Evolutionary conservation across 2,888 invertebrate species (phyloP).

Genomic region (Andrena praecox): DNA sequence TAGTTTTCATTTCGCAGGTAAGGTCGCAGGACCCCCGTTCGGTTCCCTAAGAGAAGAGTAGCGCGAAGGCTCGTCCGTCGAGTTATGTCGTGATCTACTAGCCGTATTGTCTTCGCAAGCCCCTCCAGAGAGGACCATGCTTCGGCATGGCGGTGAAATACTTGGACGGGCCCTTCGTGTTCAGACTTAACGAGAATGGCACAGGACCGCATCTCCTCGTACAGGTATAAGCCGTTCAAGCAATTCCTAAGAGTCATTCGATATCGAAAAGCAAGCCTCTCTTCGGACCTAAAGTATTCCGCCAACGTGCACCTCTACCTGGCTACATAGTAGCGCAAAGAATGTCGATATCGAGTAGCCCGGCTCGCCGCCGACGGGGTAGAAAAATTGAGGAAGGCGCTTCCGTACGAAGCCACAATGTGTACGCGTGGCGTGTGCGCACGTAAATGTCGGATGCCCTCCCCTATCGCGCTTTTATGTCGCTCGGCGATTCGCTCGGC

Average conservation of each 20-base stretch:
- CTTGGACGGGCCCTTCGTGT: slow-evolving; percentile 90
- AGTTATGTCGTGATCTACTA: slow-evolving; percentile 14
- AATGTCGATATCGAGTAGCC: not conserved
- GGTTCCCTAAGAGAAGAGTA: not conserved
- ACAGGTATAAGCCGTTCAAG: slow-evolving; percentile 87
- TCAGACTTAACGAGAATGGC: slow-evolving; percentile 91
- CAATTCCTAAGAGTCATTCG: not conserved
- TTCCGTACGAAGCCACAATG: too few species aligned
- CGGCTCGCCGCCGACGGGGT: too few species aligned
- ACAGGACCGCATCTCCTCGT: slow-evolving; percentile 90
- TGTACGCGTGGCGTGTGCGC: too few species aligned
- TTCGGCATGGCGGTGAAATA: slow-evolving; percentile 74
- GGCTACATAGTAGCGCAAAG: too few species aligned
- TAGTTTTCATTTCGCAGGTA: not conserved
- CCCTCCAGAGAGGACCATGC: slow-evolving; percentile 52
- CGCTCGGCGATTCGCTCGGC: slow-evolving; percentile 67
- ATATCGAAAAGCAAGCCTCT: not conserved
- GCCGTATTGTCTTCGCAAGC: not conserved
- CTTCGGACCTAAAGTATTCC: not conserved
- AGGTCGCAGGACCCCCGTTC: not conserved
- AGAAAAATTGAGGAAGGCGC: too few species aligned
- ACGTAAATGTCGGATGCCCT: slow-evolving; percentile 44
- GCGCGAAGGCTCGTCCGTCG: not conserved
- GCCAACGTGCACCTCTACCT: not conserved
- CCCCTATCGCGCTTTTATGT: slow-evolving; percentile 60